Conservation (phyloP, 2,888 invertebrate genomes). For the Limnephilus lunatus region DNA sequence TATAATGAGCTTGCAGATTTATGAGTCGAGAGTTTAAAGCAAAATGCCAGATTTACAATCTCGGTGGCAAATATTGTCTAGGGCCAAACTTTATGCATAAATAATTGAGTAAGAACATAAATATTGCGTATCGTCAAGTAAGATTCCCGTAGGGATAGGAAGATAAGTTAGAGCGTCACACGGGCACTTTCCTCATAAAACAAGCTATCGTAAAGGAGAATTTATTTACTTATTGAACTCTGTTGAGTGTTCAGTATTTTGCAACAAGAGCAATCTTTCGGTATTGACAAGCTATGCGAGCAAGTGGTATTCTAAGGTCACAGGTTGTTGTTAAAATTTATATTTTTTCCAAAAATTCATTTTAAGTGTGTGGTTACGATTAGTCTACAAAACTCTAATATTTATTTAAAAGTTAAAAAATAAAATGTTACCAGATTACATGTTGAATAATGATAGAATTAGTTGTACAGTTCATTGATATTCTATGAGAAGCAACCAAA, state of each 20-base stretch:
- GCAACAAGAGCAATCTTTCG: not conserved
- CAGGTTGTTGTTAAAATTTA: not conserved
- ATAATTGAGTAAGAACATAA: slow-evolving; percentile 2
- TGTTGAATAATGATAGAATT: no score
- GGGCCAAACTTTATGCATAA: not conserved
- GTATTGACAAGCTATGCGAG: not conserved
- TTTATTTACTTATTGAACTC: slow-evolving; percentile 15
- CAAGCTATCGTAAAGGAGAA: not conserved
- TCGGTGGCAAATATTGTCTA: not conserved
- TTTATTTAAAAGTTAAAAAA: no score
- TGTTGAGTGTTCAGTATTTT: not conserved
- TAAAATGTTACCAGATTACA: no score
- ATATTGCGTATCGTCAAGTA: not conserved
- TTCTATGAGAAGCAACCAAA: no score
- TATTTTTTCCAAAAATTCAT: not conserved
- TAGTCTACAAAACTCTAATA: no score
- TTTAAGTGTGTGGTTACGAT: no score
- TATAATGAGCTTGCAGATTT: slow-evolving; percentile 45
- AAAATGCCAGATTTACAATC: slow-evolving; percentile 22
- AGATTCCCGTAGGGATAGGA: not conserved
- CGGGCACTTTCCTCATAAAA: not conserved
- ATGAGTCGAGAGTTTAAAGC: slow-evolving; percentile 22
- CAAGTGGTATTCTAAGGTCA: not conserved
- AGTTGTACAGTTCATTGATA: no score
- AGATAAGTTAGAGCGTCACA: not conserved